Evolutionary conservation across 2,797 vertebrate species (phyloP).

Genomic region (Myioborus miniatus): DNA sequence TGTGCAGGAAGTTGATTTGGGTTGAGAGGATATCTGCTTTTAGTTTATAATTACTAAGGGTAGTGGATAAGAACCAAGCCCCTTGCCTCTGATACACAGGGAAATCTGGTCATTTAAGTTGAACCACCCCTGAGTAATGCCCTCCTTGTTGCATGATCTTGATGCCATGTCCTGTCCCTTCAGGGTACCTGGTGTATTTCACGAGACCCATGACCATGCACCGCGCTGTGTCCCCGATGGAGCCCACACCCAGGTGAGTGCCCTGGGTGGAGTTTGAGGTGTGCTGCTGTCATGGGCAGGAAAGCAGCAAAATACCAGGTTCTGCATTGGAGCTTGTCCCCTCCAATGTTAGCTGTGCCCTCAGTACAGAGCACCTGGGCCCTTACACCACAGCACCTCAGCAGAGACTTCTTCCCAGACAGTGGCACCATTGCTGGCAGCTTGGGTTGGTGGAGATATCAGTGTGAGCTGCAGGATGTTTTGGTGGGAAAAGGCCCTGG

Average conservation of each 20-base stretch:
- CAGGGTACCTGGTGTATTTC: conserved; percentile 94
- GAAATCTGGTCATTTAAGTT: not conserved
- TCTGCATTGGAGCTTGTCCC: accelerated
- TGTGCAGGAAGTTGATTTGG: not conserved
- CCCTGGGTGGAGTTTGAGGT: accelerated
- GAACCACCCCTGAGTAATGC: not conserved
- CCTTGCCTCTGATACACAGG: not conserved
- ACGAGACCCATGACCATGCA: conserved; percentile 96
- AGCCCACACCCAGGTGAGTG: conserved; percentile 91
- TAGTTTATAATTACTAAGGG: not conserved
- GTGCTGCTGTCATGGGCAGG: not conserved
- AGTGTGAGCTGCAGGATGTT: not conserved
- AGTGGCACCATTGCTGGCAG: not conserved
- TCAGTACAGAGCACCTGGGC: accelerated
- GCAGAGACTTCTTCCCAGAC: not conserved
- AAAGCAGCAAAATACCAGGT: not conserved
- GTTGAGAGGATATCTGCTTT: not conserved
- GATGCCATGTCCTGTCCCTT: not conserved
- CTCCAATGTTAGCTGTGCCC: not conserved
- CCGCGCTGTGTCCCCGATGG: conserved; percentile 87
- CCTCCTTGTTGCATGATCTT: not conserved
- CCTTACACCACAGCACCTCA: accelerated
- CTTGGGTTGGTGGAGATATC: not conserved
- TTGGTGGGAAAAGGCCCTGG: not conserved
- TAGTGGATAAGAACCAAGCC: not conserved